Base-by-base conservation (phyloP, 1,140 invertebrate species). In the Bombus sylvicola region DNA sequence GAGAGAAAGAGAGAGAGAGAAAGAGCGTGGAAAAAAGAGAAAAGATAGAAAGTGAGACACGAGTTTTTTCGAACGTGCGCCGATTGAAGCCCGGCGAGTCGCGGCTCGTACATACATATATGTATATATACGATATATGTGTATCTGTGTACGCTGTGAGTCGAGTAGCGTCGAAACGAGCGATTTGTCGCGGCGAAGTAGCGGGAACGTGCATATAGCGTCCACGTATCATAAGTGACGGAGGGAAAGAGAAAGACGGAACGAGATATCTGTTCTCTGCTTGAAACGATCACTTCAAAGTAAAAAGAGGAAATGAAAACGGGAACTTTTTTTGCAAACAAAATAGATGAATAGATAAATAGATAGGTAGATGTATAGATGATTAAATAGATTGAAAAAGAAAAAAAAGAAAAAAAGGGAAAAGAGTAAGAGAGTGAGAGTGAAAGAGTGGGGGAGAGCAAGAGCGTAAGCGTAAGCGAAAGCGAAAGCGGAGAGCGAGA, bases 251-350 rank as follows among this genome's bases (percentile, higher is more conserved):
- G 64, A 81, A 62, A 77, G 83, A 86, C 34, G 34, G 83, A 85
- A 75, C 87, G 62, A 69, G 53, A 71, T 13, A 72, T 80, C 43
- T 77, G 64, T 68, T n/a, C 72, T 85, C 77, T 73, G 76, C 53
- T 85, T 85, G 83, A 80, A 72, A 85, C 83, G 83, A 85, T 85
- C 83, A 85, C 83, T 85, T 86, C 69, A 86, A 73, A 81, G n/a
- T 66, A 39, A 88, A 62, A 28, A n/a, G 28, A n/a, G 28, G 85
- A n/a, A 82, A 31, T 83, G 43, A 83, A 39, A 66, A 41, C 68
- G 39, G 47, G 47, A 39, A 59, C 64, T 34, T 66, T 18, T 10
- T 39, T 59, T 37, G 25, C 34, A 43, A 77, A 71, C 41, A 59
- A 79, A 59, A 82, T n/a, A 76, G 57, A 69, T 37, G 64, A 31